A percentile compares a stretch with the other conserved stretches of the same genome.
phyloP scores from a whole-genome alignment of 2,888 invertebrate species.

The Agrotis segetum region DNA sequence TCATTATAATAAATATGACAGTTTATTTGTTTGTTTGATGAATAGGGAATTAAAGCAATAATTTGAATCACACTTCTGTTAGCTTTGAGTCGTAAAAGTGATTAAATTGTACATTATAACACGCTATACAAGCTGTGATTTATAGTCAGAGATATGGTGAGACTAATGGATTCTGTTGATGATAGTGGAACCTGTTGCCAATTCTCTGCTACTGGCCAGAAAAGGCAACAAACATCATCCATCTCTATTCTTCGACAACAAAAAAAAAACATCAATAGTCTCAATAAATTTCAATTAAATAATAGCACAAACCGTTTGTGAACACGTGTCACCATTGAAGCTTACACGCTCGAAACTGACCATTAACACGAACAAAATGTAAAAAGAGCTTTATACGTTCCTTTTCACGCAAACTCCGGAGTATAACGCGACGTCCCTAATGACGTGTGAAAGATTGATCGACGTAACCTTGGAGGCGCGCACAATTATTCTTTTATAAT shows the following conservation, averaged over 20 bases:
- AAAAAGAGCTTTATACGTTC: conserved; percentile 57
- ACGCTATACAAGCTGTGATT: conserved; percentile 41
- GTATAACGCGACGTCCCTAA: conserved; percentile 77
- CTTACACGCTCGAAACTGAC: conserved; percentile 57
- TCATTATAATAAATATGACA: conserved; percentile 40
- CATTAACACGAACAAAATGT: conserved; percentile 61
- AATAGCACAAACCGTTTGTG: conserved; percentile 14
- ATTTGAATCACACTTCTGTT: conserved; percentile 17
- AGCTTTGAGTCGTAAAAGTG: conserved; percentile 34
- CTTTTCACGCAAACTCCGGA: conserved; percentile 69
- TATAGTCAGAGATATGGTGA: conserved; percentile 46
- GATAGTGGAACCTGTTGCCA: conserved; percentile 55
- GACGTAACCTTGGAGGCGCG: conserved; percentile 68
- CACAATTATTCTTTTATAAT: conserved; percentile 71
- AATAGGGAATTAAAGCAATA: conserved; percentile 33
- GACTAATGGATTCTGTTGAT: conserved; percentile 56
- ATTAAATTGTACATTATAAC: conserved; percentile 31
- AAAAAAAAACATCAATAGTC: conserved; percentile 23
- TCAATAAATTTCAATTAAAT: conserved; percentile 43
- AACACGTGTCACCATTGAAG: conserved; percentile 58
- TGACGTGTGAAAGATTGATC: conserved; percentile 74
- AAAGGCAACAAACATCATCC: conserved; percentile 4
- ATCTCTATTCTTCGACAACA: conserved; percentile 21
- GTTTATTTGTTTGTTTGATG: conserved; percentile 43
- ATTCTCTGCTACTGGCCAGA: conserved; percentile 30